A percentile compares a stretch with the other conserved stretches of the same genome.
Conservation (phyloP, 2,113 vertebrate species). For the Cyanistes caeruleus region DNA sequence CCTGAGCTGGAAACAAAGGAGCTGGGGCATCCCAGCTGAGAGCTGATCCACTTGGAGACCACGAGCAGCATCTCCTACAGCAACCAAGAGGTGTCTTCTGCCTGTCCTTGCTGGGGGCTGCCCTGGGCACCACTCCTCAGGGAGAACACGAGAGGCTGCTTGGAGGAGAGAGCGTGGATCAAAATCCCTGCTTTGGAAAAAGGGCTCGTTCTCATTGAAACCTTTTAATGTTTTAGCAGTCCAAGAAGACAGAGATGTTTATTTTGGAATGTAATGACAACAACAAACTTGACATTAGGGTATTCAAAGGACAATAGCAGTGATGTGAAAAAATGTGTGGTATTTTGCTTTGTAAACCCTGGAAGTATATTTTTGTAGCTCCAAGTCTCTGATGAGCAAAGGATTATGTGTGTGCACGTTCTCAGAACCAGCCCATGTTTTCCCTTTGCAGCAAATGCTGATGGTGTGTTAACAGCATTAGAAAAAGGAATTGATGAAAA, state of each 20-base stretch:
- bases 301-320: not conserved
- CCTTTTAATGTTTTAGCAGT: not conserved
- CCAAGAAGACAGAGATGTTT: not conserved
- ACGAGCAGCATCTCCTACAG: not conserved
- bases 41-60: not conserved
- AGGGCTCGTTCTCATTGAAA: not conserved
- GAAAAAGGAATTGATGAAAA: not conserved
- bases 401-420: not conserved
- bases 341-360: not conserved
- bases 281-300: not conserved
- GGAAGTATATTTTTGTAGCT: not conserved
- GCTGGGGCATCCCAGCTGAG: not conserved
- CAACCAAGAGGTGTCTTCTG: not conserved
- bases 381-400: not conserved
- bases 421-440: not conserved
- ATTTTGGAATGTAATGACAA: not conserved
- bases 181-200: not conserved
- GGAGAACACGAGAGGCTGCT: not conserved
- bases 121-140: not conserved
- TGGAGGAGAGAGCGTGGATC: rapidly evolving
- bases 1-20: not conserved
- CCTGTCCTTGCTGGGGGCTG: not conserved
- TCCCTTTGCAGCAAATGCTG: not conserved
- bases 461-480: not conserved
- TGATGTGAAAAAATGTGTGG: not conserved